A percentile compares a stretch with the other conserved stretches of the same genome.
phyloP scores from a whole-genome alignment of 2,797 vertebrate species.

The Microctenopoma stevenorrisi region DNA sequence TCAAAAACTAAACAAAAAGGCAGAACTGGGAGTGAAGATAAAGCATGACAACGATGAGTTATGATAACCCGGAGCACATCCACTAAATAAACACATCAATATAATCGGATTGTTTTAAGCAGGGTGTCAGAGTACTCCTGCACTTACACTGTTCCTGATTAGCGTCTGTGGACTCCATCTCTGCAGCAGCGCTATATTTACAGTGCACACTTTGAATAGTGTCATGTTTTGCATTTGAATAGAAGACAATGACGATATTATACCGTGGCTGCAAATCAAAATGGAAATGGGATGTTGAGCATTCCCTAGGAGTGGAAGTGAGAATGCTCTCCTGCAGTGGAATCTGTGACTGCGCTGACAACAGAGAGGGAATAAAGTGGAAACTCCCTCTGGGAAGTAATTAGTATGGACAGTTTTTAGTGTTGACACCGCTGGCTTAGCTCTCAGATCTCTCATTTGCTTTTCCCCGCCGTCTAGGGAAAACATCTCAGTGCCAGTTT shows the following conservation, averaged over 20 bases:
- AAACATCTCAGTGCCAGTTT: conserved; percentile 54
- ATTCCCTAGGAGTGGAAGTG: conserved; percentile 42
- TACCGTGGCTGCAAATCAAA: conserved; percentile 58
- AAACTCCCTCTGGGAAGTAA: conserved; percentile 69
- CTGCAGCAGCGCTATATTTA: background rate
- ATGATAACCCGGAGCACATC: conserved; percentile 58
- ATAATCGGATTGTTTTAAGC: conserved; percentile 43
- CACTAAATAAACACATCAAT: conserved; percentile 65
- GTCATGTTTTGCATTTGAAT: conserved; percentile 67
- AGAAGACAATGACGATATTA: conserved; percentile 48
- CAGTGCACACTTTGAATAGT: conserved; percentile 15
- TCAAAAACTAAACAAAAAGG: conserved; percentile 16
- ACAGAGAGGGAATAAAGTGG: conserved; percentile 47
- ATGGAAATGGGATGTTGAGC: conserved; percentile 53
- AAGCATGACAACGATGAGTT: conserved; percentile 46
- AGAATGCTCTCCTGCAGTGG: conserved; percentile 38
- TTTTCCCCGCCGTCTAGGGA: conserved; percentile 56
- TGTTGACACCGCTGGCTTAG: conserved; percentile 67
- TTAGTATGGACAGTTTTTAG: conserved; percentile 70
- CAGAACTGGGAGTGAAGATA: conserved; percentile 27
- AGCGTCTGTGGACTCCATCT: conserved; percentile 28
- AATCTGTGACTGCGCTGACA: conserved; percentile 47
- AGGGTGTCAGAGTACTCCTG: conserved; percentile 35
- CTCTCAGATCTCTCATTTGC: conserved; percentile 65
- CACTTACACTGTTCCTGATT: conserved; percentile 50